Percentiles rank a stretch among this genome's conserved stretches.
Conservation (phyloP, 2,888 invertebrate species). For the Pammene aurita region DNA sequence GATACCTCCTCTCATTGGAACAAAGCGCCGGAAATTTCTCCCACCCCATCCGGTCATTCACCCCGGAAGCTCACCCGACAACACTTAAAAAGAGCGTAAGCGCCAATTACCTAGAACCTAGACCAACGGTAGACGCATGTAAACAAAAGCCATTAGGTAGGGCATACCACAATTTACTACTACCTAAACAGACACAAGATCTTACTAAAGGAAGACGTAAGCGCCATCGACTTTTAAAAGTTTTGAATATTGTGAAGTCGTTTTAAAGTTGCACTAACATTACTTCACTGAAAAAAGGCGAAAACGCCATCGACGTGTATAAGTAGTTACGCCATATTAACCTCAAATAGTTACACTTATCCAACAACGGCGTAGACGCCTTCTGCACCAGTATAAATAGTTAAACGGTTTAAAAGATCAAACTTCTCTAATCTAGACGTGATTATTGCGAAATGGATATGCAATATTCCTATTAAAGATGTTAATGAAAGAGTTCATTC, state of each 20-base stretch:
- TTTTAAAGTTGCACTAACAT: no score
- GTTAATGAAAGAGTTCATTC: neutral
- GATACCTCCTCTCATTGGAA: slow-evolving; percentile 11
- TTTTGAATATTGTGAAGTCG: no score
- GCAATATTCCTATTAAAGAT: no score
- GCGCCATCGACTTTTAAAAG: neutral
- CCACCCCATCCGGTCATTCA: slow-evolving; percentile 18
- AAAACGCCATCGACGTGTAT: no score
- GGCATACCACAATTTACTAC: no score
- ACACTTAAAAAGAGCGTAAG: neutral
- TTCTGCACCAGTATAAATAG: no score
- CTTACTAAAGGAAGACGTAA: neutral
- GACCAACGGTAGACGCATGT: neutral
- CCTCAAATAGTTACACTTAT: neutral
- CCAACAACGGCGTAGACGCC: no score
- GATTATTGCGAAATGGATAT: no score
- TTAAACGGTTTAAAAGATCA: no score
- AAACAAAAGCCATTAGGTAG: neutral
- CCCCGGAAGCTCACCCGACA: slow-evolving; percentile 15
- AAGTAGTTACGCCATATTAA: neutral
- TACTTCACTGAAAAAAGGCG: no score
- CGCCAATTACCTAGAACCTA: neutral
- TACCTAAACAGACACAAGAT: neutral
- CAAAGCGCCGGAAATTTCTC: slow-evolving; percentile 6
- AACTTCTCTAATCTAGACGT: no score